Conservation (phyloP, 2,888 invertebrate species). For the Odontomyia ornata region DNA sequence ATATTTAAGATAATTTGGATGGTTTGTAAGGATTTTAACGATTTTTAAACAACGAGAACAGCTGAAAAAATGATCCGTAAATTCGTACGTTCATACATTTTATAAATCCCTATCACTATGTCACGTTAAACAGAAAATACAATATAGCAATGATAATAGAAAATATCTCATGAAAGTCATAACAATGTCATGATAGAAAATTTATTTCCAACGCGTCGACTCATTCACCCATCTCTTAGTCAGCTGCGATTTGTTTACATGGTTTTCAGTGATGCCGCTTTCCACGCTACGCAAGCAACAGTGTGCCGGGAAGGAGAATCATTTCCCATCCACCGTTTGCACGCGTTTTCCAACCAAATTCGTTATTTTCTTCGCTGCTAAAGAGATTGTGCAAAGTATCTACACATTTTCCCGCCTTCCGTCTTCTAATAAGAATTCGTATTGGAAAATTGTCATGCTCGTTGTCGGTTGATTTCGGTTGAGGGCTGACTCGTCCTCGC, state of each 20-base stretch:
- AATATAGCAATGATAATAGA: too few species aligned
- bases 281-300: conserved; percentile 30
- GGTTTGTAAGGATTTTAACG: too few species aligned
- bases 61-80: too few species aligned
- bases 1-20: too few species aligned
- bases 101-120: too few species aligned
- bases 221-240: background rate
- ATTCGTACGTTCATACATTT: too few species aligned
- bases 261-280: conserved; percentile 6
- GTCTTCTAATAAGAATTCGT: background rate
- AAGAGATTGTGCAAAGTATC: background rate
- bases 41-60: too few species aligned
- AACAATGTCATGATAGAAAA: conserved; percentile 8
- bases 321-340: background rate
- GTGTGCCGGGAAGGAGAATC: background rate
- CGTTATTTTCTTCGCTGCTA: conserved; percentile 16
- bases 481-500: conserved; percentile 17
- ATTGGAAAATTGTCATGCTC: conserved; percentile 27
- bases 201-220: conserved; percentile 29
- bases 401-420: conserved; percentile 20
- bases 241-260: conserved; percentile 42
- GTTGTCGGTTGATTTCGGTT: conserved; percentile 4
- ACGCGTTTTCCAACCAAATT: conserved; percentile 5
- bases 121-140: too few species aligned
- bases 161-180: background rate